phyloP scores from a whole-genome alignment of 2,113 vertebrate genomes.

The Riparia riparia region DNA sequence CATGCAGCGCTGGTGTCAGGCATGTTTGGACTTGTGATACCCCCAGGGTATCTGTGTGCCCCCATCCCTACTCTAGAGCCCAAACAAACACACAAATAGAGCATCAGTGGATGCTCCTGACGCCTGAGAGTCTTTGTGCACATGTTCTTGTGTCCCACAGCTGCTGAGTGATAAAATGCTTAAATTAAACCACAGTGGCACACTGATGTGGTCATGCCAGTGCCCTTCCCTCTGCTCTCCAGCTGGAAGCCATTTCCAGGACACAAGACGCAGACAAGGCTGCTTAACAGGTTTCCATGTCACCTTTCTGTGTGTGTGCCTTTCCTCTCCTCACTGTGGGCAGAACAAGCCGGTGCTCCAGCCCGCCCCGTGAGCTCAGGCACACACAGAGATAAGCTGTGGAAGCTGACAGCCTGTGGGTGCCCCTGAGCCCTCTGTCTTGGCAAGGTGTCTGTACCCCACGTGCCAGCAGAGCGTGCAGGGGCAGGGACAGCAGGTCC shows the following conservation, averaged over 20 bases:
- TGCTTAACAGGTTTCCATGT: not conserved
- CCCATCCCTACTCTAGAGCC: not conserved
- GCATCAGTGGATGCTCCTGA: not conserved
- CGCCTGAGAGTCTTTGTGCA: not conserved
- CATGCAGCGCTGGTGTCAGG: fast-evolving
- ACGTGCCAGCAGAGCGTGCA: not conserved
- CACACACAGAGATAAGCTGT: fast-evolving
- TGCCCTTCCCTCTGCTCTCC: not conserved
- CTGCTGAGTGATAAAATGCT: not conserved
- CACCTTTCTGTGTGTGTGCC: not conserved
- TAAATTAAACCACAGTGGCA: not conserved
- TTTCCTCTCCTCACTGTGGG: not conserved
- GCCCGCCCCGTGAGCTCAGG: not conserved
- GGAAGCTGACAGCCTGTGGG: not conserved
- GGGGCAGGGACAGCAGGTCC: not conserved
- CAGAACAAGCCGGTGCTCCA: not conserved
- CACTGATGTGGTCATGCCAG: not conserved
- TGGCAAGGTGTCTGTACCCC: not conserved
- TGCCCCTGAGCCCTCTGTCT: not conserved
- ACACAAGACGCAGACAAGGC: fast-evolving
- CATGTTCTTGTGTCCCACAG: not conserved
- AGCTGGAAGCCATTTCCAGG: not conserved
- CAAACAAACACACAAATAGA: not conserved
- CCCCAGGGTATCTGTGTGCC: fast-evolving
- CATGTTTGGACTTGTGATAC: not conserved